Evolutionary conservation across 2,797 vertebrate genomes (phyloP).

Genomic region (Adrianichthys oophorus): DNA sequence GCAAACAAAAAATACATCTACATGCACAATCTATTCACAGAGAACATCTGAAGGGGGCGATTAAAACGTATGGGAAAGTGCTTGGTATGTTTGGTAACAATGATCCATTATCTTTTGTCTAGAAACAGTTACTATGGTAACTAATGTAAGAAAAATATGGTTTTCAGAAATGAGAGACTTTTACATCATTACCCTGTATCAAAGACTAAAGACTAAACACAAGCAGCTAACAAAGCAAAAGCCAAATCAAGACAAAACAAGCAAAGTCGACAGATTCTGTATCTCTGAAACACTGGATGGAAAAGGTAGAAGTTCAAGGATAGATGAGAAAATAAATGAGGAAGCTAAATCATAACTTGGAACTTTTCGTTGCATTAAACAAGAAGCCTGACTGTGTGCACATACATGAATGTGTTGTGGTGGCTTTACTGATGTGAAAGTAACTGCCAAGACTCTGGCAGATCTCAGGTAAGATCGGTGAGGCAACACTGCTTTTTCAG

Average conservation of each 20-base stretch:
- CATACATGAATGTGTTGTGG: not conserved
- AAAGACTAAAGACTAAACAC: constrained; percentile 21
- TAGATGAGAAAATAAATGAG: not conserved
- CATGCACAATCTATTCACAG: too few relatives aligned
- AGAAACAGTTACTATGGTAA: constrained; percentile 70
- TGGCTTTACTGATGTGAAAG: constrained; percentile 17
- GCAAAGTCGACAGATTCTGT: constrained; percentile 2
- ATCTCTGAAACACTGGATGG: constrained; percentile 14
- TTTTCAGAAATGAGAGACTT: constrained; percentile 39
- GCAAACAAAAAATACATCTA: constrained; percentile 1
- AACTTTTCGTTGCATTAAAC: constrained; percentile 10
- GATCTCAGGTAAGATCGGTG: constrained; percentile 47
- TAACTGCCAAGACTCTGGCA: constrained; percentile 30
- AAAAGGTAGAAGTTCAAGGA: constrained; percentile 7
- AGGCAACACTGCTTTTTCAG: constrained; percentile 40
- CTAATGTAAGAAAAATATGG: constrained; percentile 52
- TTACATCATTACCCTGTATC: constrained; percentile 38
- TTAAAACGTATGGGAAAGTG: constrained; percentile 26
- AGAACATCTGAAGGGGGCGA: not conserved
- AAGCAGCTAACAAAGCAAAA: constrained; percentile 8
- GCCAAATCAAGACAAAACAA: constrained; percentile 2
- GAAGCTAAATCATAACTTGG: constrained; percentile 18
- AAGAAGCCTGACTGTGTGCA: constrained; percentile 1
- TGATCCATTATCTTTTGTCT: constrained; percentile 49
- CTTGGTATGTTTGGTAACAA: constrained; percentile 33